These are phyloP conservation scores for Sebastes diaconus DNA, from an alignment of 2,797 vertebrate species.

Conservation along the genomic window DNA sequence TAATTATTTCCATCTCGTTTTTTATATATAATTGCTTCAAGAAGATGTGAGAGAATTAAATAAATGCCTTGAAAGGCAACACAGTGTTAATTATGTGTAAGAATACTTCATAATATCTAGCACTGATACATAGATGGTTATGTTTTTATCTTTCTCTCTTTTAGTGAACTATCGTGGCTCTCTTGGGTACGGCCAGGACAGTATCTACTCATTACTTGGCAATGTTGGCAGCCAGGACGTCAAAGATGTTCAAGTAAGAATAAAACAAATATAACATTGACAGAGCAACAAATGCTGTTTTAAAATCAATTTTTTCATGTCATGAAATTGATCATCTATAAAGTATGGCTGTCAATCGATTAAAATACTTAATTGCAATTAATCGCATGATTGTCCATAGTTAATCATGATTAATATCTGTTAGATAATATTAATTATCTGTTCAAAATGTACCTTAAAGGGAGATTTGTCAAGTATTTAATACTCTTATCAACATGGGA, in stretches of 20 bases:
- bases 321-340: not conserved
- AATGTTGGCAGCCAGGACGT: slow-evolving; percentile 93
- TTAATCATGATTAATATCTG: no score
- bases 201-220: slow-evolving; percentile 88
- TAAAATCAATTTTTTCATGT: not conserved
- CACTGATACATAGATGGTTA: not conserved
- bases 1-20: no score
- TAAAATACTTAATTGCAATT: no score
- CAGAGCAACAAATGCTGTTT: not conserved
- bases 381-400: no score
- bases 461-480: no score
- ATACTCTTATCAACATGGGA: no score
- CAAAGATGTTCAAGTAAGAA: slow-evolving; percentile 90
- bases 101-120: not conserved
- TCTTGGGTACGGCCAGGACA: slow-evolving; percentile 94
- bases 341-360: not conserved
- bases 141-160: not conserved
- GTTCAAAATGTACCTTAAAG: no score
- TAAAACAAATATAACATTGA: not conserved
- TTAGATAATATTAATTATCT: no score
- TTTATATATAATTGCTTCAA: no score
- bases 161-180: slow-evolving; percentile 98
- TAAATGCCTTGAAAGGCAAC: no score
- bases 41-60: no score
- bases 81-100: not conserved